These are phyloP conservation scores for Drosophila borealis DNA, from an alignment of 2,888 invertebrate genomes.

Conservation along the genomic window DNA sequence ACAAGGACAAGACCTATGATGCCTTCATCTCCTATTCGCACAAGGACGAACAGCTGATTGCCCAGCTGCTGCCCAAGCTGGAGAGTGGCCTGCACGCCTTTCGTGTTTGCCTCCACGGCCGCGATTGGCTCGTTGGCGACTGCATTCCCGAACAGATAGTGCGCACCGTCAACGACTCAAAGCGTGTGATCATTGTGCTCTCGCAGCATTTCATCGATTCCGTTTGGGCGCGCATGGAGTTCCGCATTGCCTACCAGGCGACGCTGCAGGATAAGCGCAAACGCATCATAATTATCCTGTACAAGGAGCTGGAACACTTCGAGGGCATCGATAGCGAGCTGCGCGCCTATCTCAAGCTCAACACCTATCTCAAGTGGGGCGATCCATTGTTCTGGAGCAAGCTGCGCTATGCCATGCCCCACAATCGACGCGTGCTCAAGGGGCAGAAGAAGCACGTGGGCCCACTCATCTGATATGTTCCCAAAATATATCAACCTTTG, in stretches of 20 bases:
- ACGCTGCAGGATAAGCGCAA: constrained; percentile 88
- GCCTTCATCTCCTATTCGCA: constrained; percentile 93
- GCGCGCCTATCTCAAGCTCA: constrained; percentile 89
- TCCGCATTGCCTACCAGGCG: constrained; percentile 89
- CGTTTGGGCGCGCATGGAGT: constrained; percentile 90
- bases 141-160: constrained; percentile 90
- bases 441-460: constrained; percentile 67
- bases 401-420: constrained; percentile 89
- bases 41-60: constrained; percentile 90
- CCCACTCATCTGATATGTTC: constrained; percentile 51
- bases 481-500: background rate
- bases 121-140: constrained; percentile 91
- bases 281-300: constrained; percentile 89
- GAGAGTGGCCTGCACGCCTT: constrained; percentile 87
- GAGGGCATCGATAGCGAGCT: constrained; percentile 88
- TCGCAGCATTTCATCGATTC: constrained; percentile 90
- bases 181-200: constrained; percentile 89
- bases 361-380: constrained; percentile 92
- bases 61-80: constrained; percentile 87
- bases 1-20: constrained; percentile 88
- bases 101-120: constrained; percentile 89
- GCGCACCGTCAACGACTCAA: constrained; percentile 88
- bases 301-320: constrained; percentile 88
- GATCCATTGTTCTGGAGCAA: constrained; percentile 93
- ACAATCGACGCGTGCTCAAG: constrained; percentile 82